Evolutionary conservation across 2,888 invertebrate genomes (phyloP), one percentile per base, ranked within the genome.

Genomic region (Fabriciana adippe): DNA sequence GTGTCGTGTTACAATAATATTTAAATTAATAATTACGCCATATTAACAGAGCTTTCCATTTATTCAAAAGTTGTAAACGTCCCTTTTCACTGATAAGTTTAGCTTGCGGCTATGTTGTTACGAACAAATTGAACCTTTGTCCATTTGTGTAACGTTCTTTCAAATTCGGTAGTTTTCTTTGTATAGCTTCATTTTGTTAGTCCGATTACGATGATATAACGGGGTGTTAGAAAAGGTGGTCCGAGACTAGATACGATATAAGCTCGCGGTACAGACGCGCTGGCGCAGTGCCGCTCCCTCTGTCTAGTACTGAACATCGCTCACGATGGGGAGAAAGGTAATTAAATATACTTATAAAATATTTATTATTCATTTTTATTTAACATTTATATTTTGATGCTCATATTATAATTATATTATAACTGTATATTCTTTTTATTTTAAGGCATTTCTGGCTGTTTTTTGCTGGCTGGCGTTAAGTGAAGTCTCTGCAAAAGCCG

Each of bases 271-370:
- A 78, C 76, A 81, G 78, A 56, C 78, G 86, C 88, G 86, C 83
- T 80, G 81, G 76, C 74, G 75, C 78, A 89, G 84, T 88, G 85
- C 84, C 79, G 79, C 83, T 87, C 81, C 82, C 84, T 74, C 84
- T 79, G 85, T 82, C 83, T 79, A 75, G 68, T 81, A 84, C 78
- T 77, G 78, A 78, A 82, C 84, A 81, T 76, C 82, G 76, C 77
- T 79, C 78, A 82, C 73, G 75, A 91, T 91, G 92, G 84, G 88
- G 87, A 85, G 83, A 83, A 81, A 89, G 91, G 92, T 92, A 89
- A 81, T 64, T 67, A 51, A 15, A 18, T 61, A 15, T 11, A 16
- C n/a, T 35, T 31, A 55, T 51, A 35, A 16, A 11, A 35, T 55
- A 8, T 41, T 11, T n/a, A 55, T n/a, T 35, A 31, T 13, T 55